phyloP scores from a whole-genome alignment of 2,797 vertebrate species.

The Rhinophrynus dorsalis region DNA sequence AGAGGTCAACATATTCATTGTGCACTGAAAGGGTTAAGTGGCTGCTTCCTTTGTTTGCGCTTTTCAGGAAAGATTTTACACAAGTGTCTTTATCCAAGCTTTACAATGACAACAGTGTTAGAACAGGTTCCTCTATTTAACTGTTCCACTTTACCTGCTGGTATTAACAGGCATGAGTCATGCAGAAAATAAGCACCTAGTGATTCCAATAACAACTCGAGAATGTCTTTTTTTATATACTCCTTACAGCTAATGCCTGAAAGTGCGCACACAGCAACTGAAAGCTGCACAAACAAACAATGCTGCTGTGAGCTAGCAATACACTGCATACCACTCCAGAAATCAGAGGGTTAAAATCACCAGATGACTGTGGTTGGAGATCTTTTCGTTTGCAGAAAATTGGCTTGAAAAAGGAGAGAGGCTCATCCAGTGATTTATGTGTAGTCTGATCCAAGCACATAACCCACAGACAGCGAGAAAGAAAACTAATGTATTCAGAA shows the following conservation, averaged over 20 bases:
- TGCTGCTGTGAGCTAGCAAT: slow-evolving; percentile 10
- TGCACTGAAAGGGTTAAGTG: background rate
- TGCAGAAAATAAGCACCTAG: background rate
- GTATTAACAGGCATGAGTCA: background rate
- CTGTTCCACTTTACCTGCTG: background rate
- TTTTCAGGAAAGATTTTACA: background rate
- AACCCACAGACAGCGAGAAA: slow-evolving; percentile 18
- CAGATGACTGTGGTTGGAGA: slow-evolving; percentile 33
- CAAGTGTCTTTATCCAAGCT: background rate
- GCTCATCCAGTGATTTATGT: slow-evolving; percentile 35
- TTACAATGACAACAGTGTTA: background rate
- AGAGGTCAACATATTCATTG: background rate
- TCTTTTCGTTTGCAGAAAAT: slow-evolving; percentile 23
- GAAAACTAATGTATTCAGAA: slow-evolving; percentile 35
- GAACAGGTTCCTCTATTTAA: too few species aligned
- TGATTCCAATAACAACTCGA: slow-evolving; percentile 8
- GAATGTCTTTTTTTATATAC: background rate
- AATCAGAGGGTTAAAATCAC: slow-evolving; percentile 26
- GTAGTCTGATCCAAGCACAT: slow-evolving; percentile 26
- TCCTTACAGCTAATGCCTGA: background rate
- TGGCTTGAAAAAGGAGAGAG: slow-evolving; percentile 15
- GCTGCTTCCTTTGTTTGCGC: background rate
- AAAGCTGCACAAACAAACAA: slow-evolving; percentile 8
- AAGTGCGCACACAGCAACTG: background rate
- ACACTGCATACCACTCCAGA: background rate